A percentile compares a stretch with the other conserved stretches of the same genome.
Conservation (phyloP, 2,113 vertebrate species). For the Chrysochloris asiatica region DNA sequence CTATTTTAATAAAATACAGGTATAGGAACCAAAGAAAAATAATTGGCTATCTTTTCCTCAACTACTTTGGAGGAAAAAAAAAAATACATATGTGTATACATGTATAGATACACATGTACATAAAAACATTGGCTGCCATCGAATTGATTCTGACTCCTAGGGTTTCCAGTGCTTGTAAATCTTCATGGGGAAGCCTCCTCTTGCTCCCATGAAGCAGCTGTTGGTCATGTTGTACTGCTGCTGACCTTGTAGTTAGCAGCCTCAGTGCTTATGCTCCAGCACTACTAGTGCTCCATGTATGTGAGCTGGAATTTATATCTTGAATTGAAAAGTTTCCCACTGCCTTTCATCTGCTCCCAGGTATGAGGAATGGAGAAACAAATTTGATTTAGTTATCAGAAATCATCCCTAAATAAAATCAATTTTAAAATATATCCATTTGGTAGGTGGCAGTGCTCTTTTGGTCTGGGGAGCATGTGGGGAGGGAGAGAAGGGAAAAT, state of each 20-base stretch:
- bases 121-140: too few species aligned
- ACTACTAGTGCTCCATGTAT: too few species aligned
- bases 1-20: slow-evolving; percentile 48
- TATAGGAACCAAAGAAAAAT: not conserved
- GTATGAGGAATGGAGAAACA: not conserved
- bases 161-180: too few species aligned
- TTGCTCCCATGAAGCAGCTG: too few species aligned
- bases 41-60: too few species aligned
- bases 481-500: not conserved
- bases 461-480: not conserved
- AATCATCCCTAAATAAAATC: slow-evolving; percentile 3
- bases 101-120: not conserved
- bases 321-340: not conserved
- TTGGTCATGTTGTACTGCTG: too few species aligned
- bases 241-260: too few species aligned
- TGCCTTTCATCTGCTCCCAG: not conserved
- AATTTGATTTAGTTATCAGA: slow-evolving; percentile 33
- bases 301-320: not conserved
- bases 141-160: too few species aligned
- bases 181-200: too few species aligned
- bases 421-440: not conserved
- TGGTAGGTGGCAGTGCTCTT: not conserved
- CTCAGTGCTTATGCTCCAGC: too few species aligned
- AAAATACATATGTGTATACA: too few species aligned
- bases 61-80: too few species aligned